Evolutionary conservation across 2,797 vertebrate genomes (phyloP).

Genomic region (Macropodus opercularis): DNA sequence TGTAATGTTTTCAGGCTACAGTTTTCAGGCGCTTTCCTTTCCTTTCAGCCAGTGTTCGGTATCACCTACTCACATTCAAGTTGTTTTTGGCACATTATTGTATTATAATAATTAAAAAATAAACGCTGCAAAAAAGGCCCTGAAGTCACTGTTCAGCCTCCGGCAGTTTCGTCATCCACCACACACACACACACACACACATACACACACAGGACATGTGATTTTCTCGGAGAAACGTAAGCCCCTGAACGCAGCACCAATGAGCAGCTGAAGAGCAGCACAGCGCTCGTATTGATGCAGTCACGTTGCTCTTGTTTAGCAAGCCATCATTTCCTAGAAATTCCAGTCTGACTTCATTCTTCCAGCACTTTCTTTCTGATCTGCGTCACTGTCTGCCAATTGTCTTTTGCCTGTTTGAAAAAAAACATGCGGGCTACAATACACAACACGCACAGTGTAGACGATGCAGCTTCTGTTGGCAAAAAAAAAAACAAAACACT

Average conservation of each 20-base stretch:
- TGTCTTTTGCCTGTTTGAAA: slow-evolving; percentile 35
- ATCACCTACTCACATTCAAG: slow-evolving; percentile 1
- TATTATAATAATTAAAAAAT: slow-evolving; percentile 15
- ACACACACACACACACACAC: slow-evolving; percentile 9
- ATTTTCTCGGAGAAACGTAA: slow-evolving; percentile 22
- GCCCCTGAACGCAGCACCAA: slow-evolving; percentile 2
- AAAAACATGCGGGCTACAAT: slow-evolving; percentile 46
- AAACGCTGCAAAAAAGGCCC: slow-evolving; percentile 9
- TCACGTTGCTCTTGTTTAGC: slow-evolving; percentile 54
- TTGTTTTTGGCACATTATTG: slow-evolving; percentile 33
- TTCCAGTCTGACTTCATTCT: slow-evolving; percentile 53
- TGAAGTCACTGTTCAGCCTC: background rate
- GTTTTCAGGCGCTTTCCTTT: slow-evolving; percentile 38
- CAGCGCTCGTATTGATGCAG: slow-evolving; percentile 16
- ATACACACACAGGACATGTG: slow-evolving; percentile 27
- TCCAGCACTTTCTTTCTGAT: slow-evolving; percentile 37
- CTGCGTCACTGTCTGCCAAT: slow-evolving; percentile 56
- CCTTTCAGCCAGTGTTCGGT: slow-evolving; percentile 33
- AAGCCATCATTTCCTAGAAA: slow-evolving; percentile 49
- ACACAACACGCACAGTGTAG: slow-evolving; percentile 17
- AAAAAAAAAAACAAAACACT: slow-evolving; percentile 45
- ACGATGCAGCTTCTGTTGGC: slow-evolving; percentile 32
- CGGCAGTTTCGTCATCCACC: background rate
- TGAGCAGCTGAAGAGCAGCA: background rate
- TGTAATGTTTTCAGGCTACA: slow-evolving; percentile 4